A percentile compares a stretch with the other conserved stretches of the same genome.
phyloP scores from a whole-genome alignment of 2,888 invertebrate species.

The Cistogaster globosa region DNA sequence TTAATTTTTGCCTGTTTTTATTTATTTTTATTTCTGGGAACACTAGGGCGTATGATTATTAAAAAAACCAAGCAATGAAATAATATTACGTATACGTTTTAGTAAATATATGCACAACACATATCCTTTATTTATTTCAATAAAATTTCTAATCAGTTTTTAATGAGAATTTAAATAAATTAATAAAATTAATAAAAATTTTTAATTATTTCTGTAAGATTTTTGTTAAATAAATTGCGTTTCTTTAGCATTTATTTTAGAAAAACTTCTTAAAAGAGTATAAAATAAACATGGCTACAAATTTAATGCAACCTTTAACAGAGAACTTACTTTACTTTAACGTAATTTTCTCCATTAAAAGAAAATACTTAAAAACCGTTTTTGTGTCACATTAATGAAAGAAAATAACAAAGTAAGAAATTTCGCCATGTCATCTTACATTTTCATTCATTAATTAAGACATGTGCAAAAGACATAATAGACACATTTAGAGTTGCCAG shows the following conservation, averaged over 20 bases:
- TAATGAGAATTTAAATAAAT: not conserved
- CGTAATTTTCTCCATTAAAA: too few relatives aligned
- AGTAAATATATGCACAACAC: not conserved
- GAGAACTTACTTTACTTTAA: too few relatives aligned
- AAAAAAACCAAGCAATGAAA: not conserved
- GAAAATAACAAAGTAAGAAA: too few relatives aligned
- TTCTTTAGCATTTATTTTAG: not conserved
- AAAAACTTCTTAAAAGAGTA: too few relatives aligned
- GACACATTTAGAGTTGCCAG: not conserved
- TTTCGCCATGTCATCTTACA: too few relatives aligned
- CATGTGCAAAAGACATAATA: too few relatives aligned
- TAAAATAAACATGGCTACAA: too few relatives aligned
- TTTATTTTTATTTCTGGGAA: not conserved
- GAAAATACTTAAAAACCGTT: too few relatives aligned
- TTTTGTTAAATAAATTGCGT: too few relatives aligned
- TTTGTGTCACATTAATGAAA: too few relatives aligned
- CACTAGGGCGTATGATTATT: constrained; percentile 1
- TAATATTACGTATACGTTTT: constrained; percentile 18
- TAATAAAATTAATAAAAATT: not conserved
- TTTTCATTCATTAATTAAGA: too few relatives aligned
- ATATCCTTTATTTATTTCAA: not conserved
- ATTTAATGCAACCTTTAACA: too few relatives aligned
- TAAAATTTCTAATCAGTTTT: constrained; percentile 16
- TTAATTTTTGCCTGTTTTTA: not conserved
- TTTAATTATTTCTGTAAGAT: not conserved